Evolutionary conservation across 2,888 invertebrate species (phyloP), one percentile per base, ranked within the genome.

Genomic region (Eristalis pertinax): DNA sequence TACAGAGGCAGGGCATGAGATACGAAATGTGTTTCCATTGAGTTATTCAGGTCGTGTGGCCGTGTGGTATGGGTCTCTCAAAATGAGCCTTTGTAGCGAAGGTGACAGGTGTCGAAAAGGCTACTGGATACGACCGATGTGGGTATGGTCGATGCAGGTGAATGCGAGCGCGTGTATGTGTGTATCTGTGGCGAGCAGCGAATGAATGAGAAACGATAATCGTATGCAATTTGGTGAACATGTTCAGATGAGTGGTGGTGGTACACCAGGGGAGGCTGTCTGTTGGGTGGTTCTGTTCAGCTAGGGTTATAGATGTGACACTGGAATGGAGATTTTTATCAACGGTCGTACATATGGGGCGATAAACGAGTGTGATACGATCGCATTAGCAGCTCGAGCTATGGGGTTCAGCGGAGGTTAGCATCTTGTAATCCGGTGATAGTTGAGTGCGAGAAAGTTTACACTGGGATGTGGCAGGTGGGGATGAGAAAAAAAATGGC

Each of bases 41-140:
- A 82, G 85, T 78, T 82, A 82, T 86, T 82, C 70, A 74, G 85
- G 77, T 86, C 82, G 85, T 85, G 60, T 32, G 69, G 81, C 73
- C 69, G 75, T 70, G 68, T 63, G 50, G 68, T 70, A 50, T 77
- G 73, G 24, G 78, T 67, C 38, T 82, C 78, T 74, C 62, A 22
- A 75, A 74, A 74, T 82, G 60, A 69, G 73, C 64, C 77, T 82
- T 77, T 74, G 74, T 73, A 65, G 69, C 69, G 83, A 83, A 83
- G 79, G 86, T 75, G 86, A 87, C 86, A 87, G 83, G 86, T 83
- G 86, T 79, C 86, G 79, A 87, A 87, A 87, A 78, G 83, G 83
- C 86, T 87, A 87, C 86, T 83, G 86, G 81, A 75, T 64, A 26
- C 69, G 29, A 63, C 67, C 68, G 50, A 78, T 65, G 72, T 68